These are phyloP conservation scores for Drosophila multiciliata DNA, from an alignment of 2,888 invertebrate species.

Conservation along the genomic window DNA sequence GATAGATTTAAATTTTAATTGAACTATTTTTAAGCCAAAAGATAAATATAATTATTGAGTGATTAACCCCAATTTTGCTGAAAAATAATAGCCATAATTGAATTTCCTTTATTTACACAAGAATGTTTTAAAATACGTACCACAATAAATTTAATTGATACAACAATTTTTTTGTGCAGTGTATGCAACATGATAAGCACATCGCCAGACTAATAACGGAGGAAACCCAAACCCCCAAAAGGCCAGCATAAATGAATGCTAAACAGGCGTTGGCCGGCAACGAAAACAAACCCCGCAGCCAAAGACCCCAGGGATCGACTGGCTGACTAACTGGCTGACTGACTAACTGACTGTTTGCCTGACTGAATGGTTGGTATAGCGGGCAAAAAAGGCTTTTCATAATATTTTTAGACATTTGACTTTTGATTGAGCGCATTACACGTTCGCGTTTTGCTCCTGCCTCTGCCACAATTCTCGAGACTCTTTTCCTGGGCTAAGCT, in stretches of 20 bases:
- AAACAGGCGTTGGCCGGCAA: constrained; percentile 61
- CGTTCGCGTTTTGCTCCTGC: constrained; percentile 27
- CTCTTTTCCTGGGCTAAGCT: constrained; percentile 34
- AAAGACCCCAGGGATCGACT: constrained; percentile 44
- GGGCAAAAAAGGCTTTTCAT: constrained; percentile 73
- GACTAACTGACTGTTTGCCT: neutral
- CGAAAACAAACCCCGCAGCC: constrained; percentile 22
- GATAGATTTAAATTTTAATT: too few species aligned
- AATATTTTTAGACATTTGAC: constrained; percentile 81
- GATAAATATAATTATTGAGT: neutral
- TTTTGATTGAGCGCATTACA: constrained; percentile 81
- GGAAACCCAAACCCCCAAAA: constrained; percentile 10
- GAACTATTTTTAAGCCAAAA: neutral
- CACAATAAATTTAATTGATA: neutral
- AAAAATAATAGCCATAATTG: neutral
- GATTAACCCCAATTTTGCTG: neutral
- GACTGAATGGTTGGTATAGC: neutral
- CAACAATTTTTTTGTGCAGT: neutral
- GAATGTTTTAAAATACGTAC: neutral
- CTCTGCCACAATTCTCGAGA: too few species aligned
- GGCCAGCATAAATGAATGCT: constrained; percentile 77
- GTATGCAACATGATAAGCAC: constrained; percentile 62
- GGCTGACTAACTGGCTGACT: constrained; percentile 2
- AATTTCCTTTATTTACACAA: neutral
- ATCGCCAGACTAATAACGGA: constrained; percentile 16